Conservation (phyloP, 2,888 invertebrate species). For the Sicus ferrugineus region DNA sequence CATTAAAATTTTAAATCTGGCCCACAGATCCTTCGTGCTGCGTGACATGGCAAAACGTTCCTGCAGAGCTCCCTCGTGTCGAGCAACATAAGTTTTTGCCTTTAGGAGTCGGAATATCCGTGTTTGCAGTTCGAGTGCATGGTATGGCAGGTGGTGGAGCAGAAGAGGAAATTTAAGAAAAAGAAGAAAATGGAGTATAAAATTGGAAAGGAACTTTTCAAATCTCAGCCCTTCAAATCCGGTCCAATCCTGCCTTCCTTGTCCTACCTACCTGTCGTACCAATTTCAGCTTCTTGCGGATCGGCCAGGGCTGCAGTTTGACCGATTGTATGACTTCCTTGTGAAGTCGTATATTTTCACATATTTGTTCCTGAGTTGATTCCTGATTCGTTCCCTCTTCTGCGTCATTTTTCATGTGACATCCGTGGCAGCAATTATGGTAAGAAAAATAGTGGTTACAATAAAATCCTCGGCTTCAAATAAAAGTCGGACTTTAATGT, state of each 20-base stretch:
- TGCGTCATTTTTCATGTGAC: conserved; percentile 66
- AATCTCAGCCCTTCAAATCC: background rate
- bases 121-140: too few species aligned
- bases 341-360: conserved; percentile 88
- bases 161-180: background rate
- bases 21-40: conserved; percentile 84
- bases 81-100: conserved; percentile 87
- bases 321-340: conserved; percentile 90
- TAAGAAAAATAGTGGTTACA: background rate
- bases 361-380: conserved; percentile 85
- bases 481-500: conserved; percentile 47
- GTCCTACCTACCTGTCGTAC: conserved; percentile 71
- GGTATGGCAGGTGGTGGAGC: background rate
- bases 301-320: conserved; percentile 84
- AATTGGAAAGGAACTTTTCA: background rate
- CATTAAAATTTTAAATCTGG: conserved; percentile 81
- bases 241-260: conserved; percentile 16
- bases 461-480: conserved; percentile 41
- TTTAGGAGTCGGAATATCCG: conserved; percentile 50
- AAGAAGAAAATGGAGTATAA: background rate
- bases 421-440: background rate
- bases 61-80: conserved; percentile 89
- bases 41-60: conserved; percentile 88
- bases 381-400: conserved; percentile 73
- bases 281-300: conserved; percentile 82